Evolutionary conservation across 2,888 invertebrate genomes (phyloP).

Genomic region (Himalopsyche japonica): DNA sequence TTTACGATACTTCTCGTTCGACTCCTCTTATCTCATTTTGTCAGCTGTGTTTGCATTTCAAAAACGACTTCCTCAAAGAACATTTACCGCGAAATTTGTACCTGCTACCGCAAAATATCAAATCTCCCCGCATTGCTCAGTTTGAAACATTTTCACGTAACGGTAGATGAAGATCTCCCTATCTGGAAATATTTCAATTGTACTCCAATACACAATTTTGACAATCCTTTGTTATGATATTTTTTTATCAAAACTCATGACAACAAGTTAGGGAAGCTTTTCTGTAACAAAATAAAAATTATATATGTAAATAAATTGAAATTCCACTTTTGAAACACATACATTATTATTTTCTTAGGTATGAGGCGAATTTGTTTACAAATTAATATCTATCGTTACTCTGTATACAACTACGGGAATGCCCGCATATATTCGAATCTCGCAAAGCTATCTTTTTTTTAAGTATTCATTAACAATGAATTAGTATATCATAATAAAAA

Average conservation of each 20-base stretch:
- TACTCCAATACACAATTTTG: not conserved
- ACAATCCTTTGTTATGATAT: not conserved
- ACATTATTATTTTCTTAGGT: too few relatives aligned
- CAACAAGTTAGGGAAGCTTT: not conserved
- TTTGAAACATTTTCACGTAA: not conserved
- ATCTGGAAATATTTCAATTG: not conserved
- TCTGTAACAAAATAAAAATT: not conserved
- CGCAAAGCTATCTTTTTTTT: too few relatives aligned
- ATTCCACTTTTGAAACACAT: too few relatives aligned
- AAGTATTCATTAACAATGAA: too few relatives aligned
- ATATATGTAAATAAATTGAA: too few relatives aligned
- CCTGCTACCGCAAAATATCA: not conserved
- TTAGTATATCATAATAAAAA: too few relatives aligned
- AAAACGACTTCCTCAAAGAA: not conserved
- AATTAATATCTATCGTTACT: too few relatives aligned
- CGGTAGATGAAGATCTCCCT: not conserved
- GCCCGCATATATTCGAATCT: too few relatives aligned
- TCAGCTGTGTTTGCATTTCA: slow-evolving; percentile 1
- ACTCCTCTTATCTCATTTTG: not conserved
- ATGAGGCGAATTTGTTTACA: too few relatives aligned
- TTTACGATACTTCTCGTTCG: not conserved
- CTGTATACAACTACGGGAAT: too few relatives aligned
- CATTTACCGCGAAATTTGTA: not conserved
- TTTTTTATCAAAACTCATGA: not conserved
- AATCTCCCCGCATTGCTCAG: not conserved